These are phyloP conservation scores for Zeus faber DNA, from an alignment of 2,113 vertebrate genomes.

Conservation along the genomic window DNA sequence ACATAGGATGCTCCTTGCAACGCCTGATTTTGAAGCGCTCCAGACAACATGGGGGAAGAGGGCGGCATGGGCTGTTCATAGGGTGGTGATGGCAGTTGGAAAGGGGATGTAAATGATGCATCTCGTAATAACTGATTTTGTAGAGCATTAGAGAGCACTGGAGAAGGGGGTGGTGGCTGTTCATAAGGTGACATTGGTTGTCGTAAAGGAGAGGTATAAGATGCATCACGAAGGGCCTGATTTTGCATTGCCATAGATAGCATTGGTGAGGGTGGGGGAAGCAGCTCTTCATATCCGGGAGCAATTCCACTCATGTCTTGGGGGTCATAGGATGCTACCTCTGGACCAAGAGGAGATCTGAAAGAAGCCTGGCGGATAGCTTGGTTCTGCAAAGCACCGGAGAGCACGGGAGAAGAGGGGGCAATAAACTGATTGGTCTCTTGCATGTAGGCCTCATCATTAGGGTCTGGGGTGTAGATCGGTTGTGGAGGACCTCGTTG, in stretches of 20 bases:
- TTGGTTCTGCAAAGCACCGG: slow-evolving; percentile 39
- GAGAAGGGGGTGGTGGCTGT: slow-evolving; percentile 40
- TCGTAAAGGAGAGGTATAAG: slow-evolving; percentile 29
- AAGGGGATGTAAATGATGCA: slow-evolving; percentile 52
- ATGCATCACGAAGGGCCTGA: not conserved
- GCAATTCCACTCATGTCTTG: slow-evolving; percentile 42
- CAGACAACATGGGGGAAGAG: slow-evolving; percentile 54
- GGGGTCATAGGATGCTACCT: slow-evolving; percentile 20
- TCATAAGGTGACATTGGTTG: slow-evolving; percentile 48
- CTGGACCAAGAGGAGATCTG: slow-evolving; percentile 4
- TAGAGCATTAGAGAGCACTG: slow-evolving; percentile 54
- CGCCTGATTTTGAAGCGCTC: slow-evolving; percentile 58
- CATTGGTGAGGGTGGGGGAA: slow-evolving; percentile 16
- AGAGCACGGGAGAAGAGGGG: slow-evolving; percentile 52
- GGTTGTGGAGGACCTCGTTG: slow-evolving; percentile 31
- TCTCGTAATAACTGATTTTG: slow-evolving; percentile 53
- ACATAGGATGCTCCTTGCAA: slow-evolving; percentile 54
- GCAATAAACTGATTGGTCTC: slow-evolving; percentile 32
- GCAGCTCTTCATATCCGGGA: slow-evolving; percentile 26
- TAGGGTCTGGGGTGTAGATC: slow-evolving; percentile 12
- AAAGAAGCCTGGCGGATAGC: slow-evolving; percentile 9
- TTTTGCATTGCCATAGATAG: slow-evolving; percentile 6
- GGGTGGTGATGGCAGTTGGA: slow-evolving; percentile 47
- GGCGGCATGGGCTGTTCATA: slow-evolving; percentile 49
- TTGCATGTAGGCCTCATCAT: slow-evolving; percentile 44